Percentiles rank a stretch among this genome's conserved stretches.
phyloP scores from a whole-genome alignment of 1,140 invertebrate genomes.

The Cheumatopsyche charites region DNA sequence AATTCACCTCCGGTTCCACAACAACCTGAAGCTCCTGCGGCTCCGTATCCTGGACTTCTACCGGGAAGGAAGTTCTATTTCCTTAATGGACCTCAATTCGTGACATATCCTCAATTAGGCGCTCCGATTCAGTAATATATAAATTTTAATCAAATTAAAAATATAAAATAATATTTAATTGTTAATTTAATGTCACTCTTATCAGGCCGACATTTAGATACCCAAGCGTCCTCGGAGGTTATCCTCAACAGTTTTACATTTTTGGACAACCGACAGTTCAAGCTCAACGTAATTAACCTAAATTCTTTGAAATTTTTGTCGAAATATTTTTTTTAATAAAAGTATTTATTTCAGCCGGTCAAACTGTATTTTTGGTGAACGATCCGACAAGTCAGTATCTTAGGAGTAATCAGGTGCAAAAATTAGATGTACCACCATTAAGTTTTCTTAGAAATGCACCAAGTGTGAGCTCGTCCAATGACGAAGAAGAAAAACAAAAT shows the following conservation, averaged over 20 bases:
- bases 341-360: constrained; percentile 32
- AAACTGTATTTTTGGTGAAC: constrained; percentile 23
- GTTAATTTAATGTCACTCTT: background rate
- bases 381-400: background rate
- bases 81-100: constrained; percentile 51
- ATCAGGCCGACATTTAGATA: constrained; percentile 27
- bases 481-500: too few species aligned
- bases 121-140: constrained; percentile 24
- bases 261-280: constrained; percentile 3
- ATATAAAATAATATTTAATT: constrained; percentile 4
- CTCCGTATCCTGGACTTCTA: constrained; percentile 13
- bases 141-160: background rate
- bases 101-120: constrained; percentile 20
- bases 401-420: constrained; percentile 28
- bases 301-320: too few species aligned
- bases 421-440: constrained; percentile 33
- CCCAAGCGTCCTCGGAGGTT: constrained; percentile 3
- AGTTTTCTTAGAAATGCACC: background rate
- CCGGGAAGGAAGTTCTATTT: constrained; percentile 41
- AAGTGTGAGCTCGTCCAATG: too few species aligned
- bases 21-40: background rate
- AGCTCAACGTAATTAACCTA: constrained; percentile 1
- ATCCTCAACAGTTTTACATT: constrained; percentile 27
- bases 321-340: background rate
- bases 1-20: background rate